Base-by-base conservation (phyloP, 2,797 vertebrate species). In the Tangara arthus region DNA sequence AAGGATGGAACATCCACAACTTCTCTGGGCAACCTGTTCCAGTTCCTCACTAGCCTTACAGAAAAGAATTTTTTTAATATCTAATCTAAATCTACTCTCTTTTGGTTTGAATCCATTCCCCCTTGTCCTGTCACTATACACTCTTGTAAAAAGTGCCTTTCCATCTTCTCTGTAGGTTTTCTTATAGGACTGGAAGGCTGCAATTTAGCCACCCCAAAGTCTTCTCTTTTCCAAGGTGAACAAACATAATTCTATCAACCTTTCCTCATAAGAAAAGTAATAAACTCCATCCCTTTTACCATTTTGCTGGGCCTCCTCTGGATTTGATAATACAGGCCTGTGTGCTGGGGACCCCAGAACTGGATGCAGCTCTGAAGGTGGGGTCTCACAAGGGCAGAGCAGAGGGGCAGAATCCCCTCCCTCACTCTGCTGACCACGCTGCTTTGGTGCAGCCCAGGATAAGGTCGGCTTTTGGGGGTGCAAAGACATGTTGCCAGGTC, bases 361-460 rank as follows among this genome's bases (percentile, higher is more conserved):
- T 32, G 21, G 30, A 27, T 27, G 41, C 22, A 47, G 3, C 9
- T 24, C 7, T 55, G 4, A 3, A 49, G 32, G 15, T 24, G 32
- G 9, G 4, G 16, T 55, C 19, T 55, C 49, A 49, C 6, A 47
- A 61, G 35, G 4, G 8, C 47, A 34, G 55, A 47, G 34, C 9
- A 60, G 18, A 27, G 9, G 8, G 22, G 10, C 7, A 82, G 22
- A 17, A 55, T 60, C 11, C 7, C 19, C 32, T 55, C 19, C 12
- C 26, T 55, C 0, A 0, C 11, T 23, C 22, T 16, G 15, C 32
- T 68, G 70, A 15, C 4, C 55, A 20, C 0, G 0, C 8, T 49
- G 15, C 8, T 41, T 68, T 57, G 12, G 23, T 24, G 8, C 7
- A 50, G 27, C 16, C 32, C 37, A 50, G n/a, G 13, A 21, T 17